Conservation (phyloP, 2,113 vertebrate species). For the Excalfactoria chinensis region DNA sequence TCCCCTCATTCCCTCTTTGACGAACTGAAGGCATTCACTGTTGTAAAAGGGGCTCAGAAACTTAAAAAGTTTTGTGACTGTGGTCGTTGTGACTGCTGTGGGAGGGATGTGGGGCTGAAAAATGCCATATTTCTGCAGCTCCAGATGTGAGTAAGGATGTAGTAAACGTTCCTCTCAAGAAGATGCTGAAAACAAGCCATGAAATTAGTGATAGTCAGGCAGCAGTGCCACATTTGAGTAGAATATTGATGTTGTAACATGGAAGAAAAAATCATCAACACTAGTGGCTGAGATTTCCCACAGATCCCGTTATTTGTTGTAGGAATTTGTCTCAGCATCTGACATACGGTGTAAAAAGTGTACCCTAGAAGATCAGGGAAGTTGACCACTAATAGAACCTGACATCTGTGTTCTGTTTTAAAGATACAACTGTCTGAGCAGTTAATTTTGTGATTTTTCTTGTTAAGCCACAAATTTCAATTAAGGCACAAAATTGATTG, state of each 20-base stretch:
- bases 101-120: background rate
- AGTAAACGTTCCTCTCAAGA: background rate
- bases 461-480: slow-evolving; percentile 53
- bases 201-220: background rate
- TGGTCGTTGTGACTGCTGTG: background rate
- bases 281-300: background rate
- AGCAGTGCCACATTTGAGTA: background rate
- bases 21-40: background rate
- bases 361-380: slow-evolving; percentile 21
- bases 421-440: slow-evolving; percentile 23
- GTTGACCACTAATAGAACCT: slow-evolving; percentile 29
- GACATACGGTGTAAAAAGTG: background rate
- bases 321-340: background rate
- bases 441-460: slow-evolving; percentile 51
- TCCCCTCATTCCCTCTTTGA: background rate
- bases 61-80: background rate
- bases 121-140: background rate
- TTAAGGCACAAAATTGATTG: slow-evolving; percentile 63
- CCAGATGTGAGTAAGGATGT: background rate
- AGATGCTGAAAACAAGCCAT: rapidly evolving
- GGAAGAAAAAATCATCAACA: background rate
- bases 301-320: slow-evolving; percentile 1
- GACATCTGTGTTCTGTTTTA: background rate
- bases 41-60: background rate
- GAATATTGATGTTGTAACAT: background rate